These are phyloP conservation scores for Synanthedon andrenaeformis DNA, from an alignment of 2,888 invertebrate genomes.

Conservation along the genomic window DNA sequence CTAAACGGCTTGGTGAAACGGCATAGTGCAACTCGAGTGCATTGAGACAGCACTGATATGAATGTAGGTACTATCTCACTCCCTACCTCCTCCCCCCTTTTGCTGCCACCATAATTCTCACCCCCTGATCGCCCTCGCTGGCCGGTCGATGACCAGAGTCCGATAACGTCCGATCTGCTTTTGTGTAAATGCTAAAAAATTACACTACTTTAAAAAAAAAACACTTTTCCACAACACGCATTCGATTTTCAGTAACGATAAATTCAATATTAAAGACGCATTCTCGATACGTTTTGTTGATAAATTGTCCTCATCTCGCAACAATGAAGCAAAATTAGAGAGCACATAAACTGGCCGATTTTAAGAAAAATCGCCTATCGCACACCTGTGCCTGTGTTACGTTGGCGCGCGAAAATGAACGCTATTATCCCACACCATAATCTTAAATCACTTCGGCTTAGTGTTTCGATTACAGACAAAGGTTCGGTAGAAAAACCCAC, in stretches of 20 bases:
- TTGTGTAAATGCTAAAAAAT: background rate
- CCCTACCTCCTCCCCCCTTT: too few relatives aligned
- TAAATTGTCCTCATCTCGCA: constrained; percentile 2
- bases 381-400: constrained; percentile 62
- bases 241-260: too few relatives aligned
- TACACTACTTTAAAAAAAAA: too few relatives aligned
- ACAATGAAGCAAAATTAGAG: constrained; percentile 26
- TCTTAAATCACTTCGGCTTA: constrained; percentile 68
- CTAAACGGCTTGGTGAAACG: background rate
- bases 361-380: constrained; percentile 48
- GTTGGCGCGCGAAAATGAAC: constrained; percentile 51
- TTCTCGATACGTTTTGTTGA: background rate
- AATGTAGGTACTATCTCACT: too few relatives aligned
- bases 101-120: background rate
- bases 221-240: too few relatives aligned
- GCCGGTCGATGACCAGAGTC: background rate
- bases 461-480: constrained; percentile 69
- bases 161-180: background rate
- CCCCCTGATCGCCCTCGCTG: background rate
- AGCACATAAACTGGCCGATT: constrained; percentile 44
- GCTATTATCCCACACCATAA: constrained; percentile 66
- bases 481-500: constrained; percentile 58
- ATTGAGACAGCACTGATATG: constrained; percentile 14
- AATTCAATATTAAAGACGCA: too few relatives aligned
- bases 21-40: constrained; percentile 2